Conservation (phyloP, 2,888 invertebrate species). For the Heterodera filipjevi region DNA sequence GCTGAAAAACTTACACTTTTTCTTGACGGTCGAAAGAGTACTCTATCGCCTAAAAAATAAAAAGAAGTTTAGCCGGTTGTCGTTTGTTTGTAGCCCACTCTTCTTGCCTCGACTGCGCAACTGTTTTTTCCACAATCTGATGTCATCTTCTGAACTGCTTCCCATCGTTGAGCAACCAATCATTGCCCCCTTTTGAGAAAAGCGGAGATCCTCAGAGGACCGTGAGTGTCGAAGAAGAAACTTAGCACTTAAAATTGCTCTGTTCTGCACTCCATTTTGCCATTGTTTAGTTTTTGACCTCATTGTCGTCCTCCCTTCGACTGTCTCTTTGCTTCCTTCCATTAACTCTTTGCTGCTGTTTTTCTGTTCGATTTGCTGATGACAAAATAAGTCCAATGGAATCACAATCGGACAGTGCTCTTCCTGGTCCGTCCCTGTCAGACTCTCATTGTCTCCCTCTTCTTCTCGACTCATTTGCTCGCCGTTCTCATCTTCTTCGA, state of each 20-base stretch:
- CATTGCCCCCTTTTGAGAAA: neutral
- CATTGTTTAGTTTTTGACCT: neutral
- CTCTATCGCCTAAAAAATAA: conserved; percentile 14
- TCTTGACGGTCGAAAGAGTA: conserved; percentile 27
- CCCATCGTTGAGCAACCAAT: neutral
- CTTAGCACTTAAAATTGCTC: neutral
- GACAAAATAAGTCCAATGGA: conserved; percentile 4
- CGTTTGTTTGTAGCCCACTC: neutral
- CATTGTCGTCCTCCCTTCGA: neutral
- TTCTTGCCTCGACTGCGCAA: conserved; percentile 23
- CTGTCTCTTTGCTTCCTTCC: neutral
- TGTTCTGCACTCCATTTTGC: neutral
- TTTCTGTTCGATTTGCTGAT: neutral
- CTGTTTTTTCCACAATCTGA: conserved; percentile 24
- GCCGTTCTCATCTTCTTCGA: neutral
- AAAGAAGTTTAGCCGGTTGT: neutral
- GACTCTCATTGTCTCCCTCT: neutral
- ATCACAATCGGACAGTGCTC: neutral
- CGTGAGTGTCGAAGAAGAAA: neutral
- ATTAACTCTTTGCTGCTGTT: neutral
- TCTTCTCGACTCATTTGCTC: neutral
- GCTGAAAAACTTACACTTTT: conserved; percentile 4
- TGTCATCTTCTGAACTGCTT: conserved; percentile 25
- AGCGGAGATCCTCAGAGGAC: neutral
- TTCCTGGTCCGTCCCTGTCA: neutral